phyloP scores from a whole-genome alignment of 2,113 vertebrate species.

The Cyrtonyx montezumae region DNA sequence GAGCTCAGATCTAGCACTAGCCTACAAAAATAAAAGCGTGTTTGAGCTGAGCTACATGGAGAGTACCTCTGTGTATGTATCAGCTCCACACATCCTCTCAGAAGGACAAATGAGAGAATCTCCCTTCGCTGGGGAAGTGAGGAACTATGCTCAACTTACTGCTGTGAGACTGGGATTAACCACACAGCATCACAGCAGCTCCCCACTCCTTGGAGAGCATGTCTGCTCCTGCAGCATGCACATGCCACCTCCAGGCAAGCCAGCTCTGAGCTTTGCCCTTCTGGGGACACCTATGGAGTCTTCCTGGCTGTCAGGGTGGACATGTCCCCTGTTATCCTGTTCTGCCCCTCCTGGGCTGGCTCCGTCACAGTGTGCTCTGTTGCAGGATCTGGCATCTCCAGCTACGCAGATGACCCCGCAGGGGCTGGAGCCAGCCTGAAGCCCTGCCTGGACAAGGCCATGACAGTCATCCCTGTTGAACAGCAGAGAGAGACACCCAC shows the following conservation, averaged over 20 bases:
- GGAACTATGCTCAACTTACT: rapidly evolving
- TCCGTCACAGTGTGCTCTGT: not conserved
- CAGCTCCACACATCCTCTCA: rapidly evolving
- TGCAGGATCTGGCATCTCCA: slow-evolving; percentile 76
- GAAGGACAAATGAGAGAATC: not conserved
- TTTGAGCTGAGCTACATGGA: not conserved
- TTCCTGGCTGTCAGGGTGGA: not conserved
- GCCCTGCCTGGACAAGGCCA: slow-evolving; percentile 71
- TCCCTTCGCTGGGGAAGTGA: not conserved
- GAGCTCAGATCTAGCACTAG: not conserved
- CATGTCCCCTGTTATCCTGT: rapidly evolving
- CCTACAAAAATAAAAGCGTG: not conserved
- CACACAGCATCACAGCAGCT: not conserved
- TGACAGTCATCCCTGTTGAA: slow-evolving; percentile 52
- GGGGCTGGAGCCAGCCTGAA: slow-evolving; percentile 68
- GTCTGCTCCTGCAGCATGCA: rapidly evolving
- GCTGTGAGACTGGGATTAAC: not conserved
- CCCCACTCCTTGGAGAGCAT: rapidly evolving
- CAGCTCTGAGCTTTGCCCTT: not conserved
- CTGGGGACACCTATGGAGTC: rapidly evolving
- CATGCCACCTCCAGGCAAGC: rapidly evolving
- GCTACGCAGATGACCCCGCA: not conserved
- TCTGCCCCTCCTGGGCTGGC: not conserved
- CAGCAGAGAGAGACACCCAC: slow-evolving; percentile 52
- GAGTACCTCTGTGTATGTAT: rapidly evolving